Percentiles rank a stretch among this genome's conserved stretches.
phyloP scores from a whole-genome alignment of 64 coral and sea anemone genomes.

The Actinia equina region DNA sequence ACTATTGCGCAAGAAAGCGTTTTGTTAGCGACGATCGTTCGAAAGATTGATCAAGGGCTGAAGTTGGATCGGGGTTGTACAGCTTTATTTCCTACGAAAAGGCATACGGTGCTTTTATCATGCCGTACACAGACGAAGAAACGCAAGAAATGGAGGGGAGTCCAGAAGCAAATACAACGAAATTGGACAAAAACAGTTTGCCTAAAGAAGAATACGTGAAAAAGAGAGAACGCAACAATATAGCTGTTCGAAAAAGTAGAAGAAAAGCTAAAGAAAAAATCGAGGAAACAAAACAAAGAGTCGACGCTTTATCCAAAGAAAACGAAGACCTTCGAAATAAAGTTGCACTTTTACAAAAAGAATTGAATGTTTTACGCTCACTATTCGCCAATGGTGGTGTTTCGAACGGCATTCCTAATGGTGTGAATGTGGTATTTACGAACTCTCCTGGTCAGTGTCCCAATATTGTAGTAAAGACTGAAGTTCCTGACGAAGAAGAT shows the following conservation, averaged over 20 bases:
- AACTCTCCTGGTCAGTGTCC: background rate
- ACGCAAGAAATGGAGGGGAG: background rate
- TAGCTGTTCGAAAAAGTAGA: slow-evolving; percentile 94
- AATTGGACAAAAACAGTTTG: background rate
- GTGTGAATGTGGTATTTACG: slow-evolving; percentile 80
- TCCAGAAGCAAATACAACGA: background rate
- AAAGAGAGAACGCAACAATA: slow-evolving; percentile 92
- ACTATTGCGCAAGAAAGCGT: slow-evolving; percentile 13
- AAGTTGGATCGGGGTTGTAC: background rate
- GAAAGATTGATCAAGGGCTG: background rate
- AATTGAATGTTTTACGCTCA: slow-evolving; percentile 93
- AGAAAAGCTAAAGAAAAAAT: slow-evolving; percentile 94
- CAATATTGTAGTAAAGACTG: slow-evolving; percentile 10
- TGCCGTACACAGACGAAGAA: background rate
- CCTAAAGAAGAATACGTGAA: slow-evolving; percentile 67
- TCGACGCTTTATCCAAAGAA: slow-evolving; percentile 74
- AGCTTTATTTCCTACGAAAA: background rate
- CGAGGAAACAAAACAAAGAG: slow-evolving; percentile 84
- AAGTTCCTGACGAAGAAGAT: background rate
- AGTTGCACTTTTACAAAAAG: slow-evolving; percentile 96
- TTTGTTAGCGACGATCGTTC: background rate
- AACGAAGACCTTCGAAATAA: slow-evolving; percentile 85
- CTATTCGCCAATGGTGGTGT: slow-evolving; percentile 91
- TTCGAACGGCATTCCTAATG: slow-evolving; percentile 46
- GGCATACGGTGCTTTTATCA: background rate